Conservation (phyloP, 2,113 vertebrate species). For the Nothoprocta perdicaria region DNA sequence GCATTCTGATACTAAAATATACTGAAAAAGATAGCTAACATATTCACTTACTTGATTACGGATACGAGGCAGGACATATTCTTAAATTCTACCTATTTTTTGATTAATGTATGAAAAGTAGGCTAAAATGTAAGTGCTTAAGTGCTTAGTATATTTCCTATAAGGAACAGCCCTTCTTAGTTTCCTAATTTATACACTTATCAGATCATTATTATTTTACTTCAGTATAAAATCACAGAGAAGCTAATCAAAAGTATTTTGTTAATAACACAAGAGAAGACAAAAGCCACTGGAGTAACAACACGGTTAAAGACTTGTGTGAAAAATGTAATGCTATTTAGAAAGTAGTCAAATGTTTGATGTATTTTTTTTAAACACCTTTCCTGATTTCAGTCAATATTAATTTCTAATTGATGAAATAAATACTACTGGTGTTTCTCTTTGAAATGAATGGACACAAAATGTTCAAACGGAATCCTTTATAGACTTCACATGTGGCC, state of each 20-base stretch:
- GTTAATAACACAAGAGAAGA: constrained; percentile 65
- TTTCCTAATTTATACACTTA: constrained; percentile 28
- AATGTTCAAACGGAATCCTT: constrained; percentile 59
- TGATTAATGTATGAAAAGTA: not conserved
- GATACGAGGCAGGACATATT: not conserved
- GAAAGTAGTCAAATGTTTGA: constrained; percentile 45
- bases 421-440: constrained; percentile 39
- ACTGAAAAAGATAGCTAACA: accelerated
- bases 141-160: not conserved
- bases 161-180: not conserved
- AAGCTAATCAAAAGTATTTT: constrained; percentile 34
- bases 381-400: constrained; percentile 50
- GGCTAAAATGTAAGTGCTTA: not conserved
- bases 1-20: not conserved
- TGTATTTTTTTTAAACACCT: constrained; percentile 37
- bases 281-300: constrained; percentile 36
- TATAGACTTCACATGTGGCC: constrained; percentile 2
- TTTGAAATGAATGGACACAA: constrained; percentile 61
- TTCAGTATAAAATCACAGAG: constrained; percentile 32
- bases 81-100: not conserved
- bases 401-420: constrained; percentile 53
- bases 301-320: not conserved
- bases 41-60: not conserved
- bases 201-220: constrained; percentile 54
- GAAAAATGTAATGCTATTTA: constrained; percentile 1